Evolutionary conservation across 2,797 vertebrate genomes (phyloP).

Genomic region (Stomatorhinus walkeri): DNA sequence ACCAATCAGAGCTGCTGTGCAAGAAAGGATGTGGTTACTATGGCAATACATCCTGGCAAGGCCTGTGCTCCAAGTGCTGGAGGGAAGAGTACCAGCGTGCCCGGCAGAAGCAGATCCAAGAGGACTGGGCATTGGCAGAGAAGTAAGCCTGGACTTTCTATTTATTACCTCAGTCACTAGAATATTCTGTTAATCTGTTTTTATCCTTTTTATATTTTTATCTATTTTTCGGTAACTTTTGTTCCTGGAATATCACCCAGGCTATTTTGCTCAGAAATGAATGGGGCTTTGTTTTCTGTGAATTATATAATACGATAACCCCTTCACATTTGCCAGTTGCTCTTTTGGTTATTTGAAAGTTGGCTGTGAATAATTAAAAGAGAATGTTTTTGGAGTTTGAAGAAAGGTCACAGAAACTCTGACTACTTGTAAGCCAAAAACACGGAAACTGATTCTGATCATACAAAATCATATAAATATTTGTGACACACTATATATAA

Average conservation of each 20-base stretch:
- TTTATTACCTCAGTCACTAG: not conserved
- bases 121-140: conserved; percentile 93
- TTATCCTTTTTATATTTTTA: not conserved
- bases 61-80: conserved; percentile 98
- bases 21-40: conserved; percentile 98
- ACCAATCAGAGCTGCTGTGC: conserved; percentile 92
- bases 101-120: conserved; percentile 92
- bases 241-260: not conserved
- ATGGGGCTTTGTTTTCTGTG: not conserved
- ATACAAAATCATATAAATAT: not conserved
- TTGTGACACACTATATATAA: not conserved
- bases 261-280: not conserved
- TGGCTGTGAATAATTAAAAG: not conserved
- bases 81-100: conserved; percentile 91
- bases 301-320: not conserved
- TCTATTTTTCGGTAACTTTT: not conserved
- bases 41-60: conserved; percentile 91
- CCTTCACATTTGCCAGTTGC: not conserved
- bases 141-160: conserved; percentile 60
- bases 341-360: not conserved
- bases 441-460: not conserved
- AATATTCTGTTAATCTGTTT: not conserved
- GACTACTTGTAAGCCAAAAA: not conserved
- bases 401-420: not conserved
- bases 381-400: not conserved